A percentile compares a stretch with the other conserved stretches of the same genome.
phyloP scores from a whole-genome alignment of 2,888 invertebrate species.

The Catocala sponsa region DNA sequence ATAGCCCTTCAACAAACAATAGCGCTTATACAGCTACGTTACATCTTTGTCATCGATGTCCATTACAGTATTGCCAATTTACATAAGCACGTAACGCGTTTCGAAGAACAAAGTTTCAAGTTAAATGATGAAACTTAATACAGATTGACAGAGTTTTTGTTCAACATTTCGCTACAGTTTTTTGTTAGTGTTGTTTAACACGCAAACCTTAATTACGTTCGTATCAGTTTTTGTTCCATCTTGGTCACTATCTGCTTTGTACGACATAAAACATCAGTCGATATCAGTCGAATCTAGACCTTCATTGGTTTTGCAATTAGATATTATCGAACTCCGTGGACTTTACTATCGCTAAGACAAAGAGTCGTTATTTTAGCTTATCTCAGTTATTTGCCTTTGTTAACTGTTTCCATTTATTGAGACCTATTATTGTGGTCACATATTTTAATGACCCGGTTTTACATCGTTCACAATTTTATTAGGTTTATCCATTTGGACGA shows the following conservation, averaged over 20 bases:
- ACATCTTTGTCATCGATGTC: background rate
- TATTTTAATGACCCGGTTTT: slow-evolving; percentile 24
- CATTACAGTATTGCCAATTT: slow-evolving; percentile 5
- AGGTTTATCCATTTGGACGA: slow-evolving; percentile 15
- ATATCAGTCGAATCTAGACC: slow-evolving; percentile 15
- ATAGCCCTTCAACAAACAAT: background rate
- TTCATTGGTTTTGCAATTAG: slow-evolving; percentile 28
- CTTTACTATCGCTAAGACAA: slow-evolving; percentile 39
- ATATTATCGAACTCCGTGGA: slow-evolving; percentile 19
- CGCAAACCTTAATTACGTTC: slow-evolving; percentile 16
- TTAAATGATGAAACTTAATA: slow-evolving; percentile 9
- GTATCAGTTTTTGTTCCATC: slow-evolving; percentile 7
- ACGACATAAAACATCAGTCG: background rate
- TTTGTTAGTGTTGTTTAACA: slow-evolving; percentile 13
- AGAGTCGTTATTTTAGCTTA: slow-evolving; percentile 44
- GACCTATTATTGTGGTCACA: slow-evolving; percentile 34
- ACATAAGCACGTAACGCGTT: background rate
- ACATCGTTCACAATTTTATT: slow-evolving; percentile 19
- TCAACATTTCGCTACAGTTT: slow-evolving; percentile 6
- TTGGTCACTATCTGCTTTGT: background rate
- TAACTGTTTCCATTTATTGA: slow-evolving; percentile 37
- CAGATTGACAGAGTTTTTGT: slow-evolving; percentile 6
- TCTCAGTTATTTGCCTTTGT: slow-evolving; percentile 49
- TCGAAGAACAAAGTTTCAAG: slow-evolving; percentile 2
- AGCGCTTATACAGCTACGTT: too few species aligned